A percentile compares a stretch with the other conserved stretches of the same genome.
phyloP scores from a whole-genome alignment of 2,113 vertebrate genomes.

The Xiphophorus hellerii region DNA sequence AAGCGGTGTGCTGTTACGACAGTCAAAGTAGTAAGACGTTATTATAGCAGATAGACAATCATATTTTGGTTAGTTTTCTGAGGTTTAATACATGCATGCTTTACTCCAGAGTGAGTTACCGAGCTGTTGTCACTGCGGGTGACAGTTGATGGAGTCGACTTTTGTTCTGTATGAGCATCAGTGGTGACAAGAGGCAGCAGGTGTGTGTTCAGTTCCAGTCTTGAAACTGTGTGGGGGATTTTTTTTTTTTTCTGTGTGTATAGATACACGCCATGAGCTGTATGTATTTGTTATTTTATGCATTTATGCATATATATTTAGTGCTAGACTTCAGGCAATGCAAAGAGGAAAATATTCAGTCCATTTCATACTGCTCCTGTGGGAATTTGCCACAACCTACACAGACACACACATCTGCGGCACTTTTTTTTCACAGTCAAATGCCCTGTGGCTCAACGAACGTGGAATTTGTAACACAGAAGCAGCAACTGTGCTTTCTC shows the following conservation, averaged over 20 bases:
- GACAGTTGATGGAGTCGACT: conserved; percentile 26
- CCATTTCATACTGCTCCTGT: conserved; percentile 3
- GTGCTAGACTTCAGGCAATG: conserved; percentile 7
- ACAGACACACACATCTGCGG: conserved; percentile 23
- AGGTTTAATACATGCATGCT: conserved; percentile 22
- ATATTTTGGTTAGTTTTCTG: not conserved
- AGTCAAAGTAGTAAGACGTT: conserved; percentile 12
- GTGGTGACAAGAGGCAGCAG: conserved; percentile 9
- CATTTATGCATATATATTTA: conserved; percentile 17
- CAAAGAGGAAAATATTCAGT: conserved; percentile 11
- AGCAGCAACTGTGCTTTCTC: conserved; percentile 3
- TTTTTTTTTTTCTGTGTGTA: not conserved
- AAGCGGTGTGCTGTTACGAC: not conserved
- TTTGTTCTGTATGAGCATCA: conserved; percentile 19
- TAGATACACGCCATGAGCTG: not conserved
- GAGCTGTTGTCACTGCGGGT: conserved; percentile 39
- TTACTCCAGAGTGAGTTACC: conserved; percentile 20
- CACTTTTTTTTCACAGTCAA: conserved; percentile 19
- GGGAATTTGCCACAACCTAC: conserved; percentile 22
- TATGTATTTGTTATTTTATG: conserved; percentile 3
- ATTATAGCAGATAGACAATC: conserved; percentile 3
- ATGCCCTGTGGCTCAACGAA: conserved; percentile 16
- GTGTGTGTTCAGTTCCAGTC: conserved; percentile 9
- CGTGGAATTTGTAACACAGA: not conserved
- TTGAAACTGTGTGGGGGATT: not conserved